Evolutionary conservation across 1,140 invertebrate species (phyloP), one percentile per base, ranked within the genome.

Genomic region (Lordiphosa stackelbergi): DNA sequence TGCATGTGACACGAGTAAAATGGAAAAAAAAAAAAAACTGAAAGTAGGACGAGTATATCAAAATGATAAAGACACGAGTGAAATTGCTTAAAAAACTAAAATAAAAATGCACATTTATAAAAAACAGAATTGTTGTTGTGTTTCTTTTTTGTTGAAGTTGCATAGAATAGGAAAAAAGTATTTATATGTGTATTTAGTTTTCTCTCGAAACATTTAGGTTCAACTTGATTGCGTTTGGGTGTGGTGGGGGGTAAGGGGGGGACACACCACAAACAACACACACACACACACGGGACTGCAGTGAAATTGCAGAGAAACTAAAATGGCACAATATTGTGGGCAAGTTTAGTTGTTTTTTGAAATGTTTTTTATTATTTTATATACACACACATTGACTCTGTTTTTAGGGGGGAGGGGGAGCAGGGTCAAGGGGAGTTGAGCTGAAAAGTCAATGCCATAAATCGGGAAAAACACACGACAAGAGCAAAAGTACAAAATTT

Each of bases 41-140:
- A 28, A 28, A 28, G 6, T 28, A 5, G 24, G 24, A 28, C 19
- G 16, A 3, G 19, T 19, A 7, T 28, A 6, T 28, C 2, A 4
- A 28, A 28, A 28, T 28, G 5, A 28, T 28, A 28, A 28, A 6
- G 5, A 7, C 6, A 28, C 24, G 24, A 28, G 24, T 28, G 16
- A 28, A 28, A 28, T 28, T 28, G 24, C 24, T 28, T 28, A 19
- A 10, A 35, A 10, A 28, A 11, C 57, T 77, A 77, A 66, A 83
- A 83, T 83, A 83, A 83, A 83, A 81, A 81, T 81, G 77, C 77
- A 77, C 47, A 69, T 61, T 77, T 19, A 19, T 64, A 38, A 61
- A 81, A 71, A 66, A 63, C 24, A 38, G 35, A 43, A n/a, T 11
- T 55, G 60, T 51, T 63, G 57, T n/a, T n/a, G 34, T 57, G 68